phyloP scores from a whole-genome alignment of 2,113 vertebrate genomes.

The Neomonachus schauinslandi region DNA sequence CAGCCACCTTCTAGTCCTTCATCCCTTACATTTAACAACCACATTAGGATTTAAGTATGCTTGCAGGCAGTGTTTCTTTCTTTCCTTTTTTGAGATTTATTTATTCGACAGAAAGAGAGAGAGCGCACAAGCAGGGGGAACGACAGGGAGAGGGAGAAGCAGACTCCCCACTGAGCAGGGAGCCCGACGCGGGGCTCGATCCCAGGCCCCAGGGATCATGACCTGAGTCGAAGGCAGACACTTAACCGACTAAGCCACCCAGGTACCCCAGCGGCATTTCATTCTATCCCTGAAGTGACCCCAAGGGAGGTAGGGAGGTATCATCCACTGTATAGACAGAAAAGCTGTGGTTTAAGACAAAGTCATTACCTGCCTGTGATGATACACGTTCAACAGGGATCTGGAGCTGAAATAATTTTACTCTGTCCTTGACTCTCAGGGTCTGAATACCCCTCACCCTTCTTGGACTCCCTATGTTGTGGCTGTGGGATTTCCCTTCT shows the following conservation, averaged over 20 bases:
- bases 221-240: background rate
- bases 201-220: too few relatives aligned
- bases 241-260: background rate
- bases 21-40: background rate
- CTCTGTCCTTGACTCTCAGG: too few relatives aligned
- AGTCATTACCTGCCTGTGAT: background rate
- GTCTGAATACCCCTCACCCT: background rate
- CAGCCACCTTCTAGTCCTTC: background rate
- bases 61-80: background rate
- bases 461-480: background rate
- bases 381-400: background rate
- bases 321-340: background rate
- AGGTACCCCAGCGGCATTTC: background rate
- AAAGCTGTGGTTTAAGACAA: background rate
- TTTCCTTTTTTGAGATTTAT: background rate
- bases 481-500: background rate
- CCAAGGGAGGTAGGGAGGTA: background rate
- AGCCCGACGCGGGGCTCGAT: background rate
- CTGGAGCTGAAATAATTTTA: background rate
- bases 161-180: background rate
- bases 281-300: background rate
- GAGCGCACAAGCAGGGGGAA: background rate
- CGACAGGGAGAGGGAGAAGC: background rate
- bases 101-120: background rate
- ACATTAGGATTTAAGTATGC: background rate